These are phyloP conservation scores for Ophion slaviceki DNA, from an alignment of 2,888 invertebrate genomes.

Conservation along the genomic window DNA sequence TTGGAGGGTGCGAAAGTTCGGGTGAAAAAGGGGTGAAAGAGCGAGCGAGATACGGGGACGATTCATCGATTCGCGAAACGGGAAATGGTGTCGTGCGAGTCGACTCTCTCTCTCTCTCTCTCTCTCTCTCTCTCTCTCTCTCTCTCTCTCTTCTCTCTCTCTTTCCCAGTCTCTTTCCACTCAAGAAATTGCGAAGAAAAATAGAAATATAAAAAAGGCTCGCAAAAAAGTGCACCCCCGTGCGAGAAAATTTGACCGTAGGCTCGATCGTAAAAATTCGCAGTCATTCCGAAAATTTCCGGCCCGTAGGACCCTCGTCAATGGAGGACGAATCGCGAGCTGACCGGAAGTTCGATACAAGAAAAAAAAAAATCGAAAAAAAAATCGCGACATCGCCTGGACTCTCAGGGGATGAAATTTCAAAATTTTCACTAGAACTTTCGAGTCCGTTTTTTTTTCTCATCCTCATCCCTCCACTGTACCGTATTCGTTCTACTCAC, in stretches of 20 bases:
- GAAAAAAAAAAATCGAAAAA: not conserved
- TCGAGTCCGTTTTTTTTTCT: not conserved
- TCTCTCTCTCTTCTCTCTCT: not conserved
- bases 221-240: not conserved
- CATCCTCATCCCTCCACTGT: not conserved
- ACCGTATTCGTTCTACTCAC: slow-evolving; percentile 35
- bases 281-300: not conserved
- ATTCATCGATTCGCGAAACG: slow-evolving; percentile 67
- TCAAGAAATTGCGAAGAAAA: not conserved
- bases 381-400: too few relatives aligned
- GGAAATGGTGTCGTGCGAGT: slow-evolving; percentile 64
- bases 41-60: slow-evolving; percentile 50
- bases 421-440: not conserved
- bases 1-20: too few relatives aligned
- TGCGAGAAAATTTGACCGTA: not conserved
- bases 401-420: not conserved
- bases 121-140: slow-evolving; percentile 12
- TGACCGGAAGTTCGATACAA: not conserved
- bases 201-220: not conserved
- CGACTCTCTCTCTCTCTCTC: slow-evolving; percentile 46
- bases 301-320: slow-evolving; percentile 34
- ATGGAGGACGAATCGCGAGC: slow-evolving; percentile 42
- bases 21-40: slow-evolving; percentile 24
- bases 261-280: not conserved
- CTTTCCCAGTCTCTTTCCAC: too few relatives aligned